Evolutionary conservation across 2,888 invertebrate species (phyloP), one percentile per base, ranked within the genome.

Genomic region (Lysandra coridon): DNA sequence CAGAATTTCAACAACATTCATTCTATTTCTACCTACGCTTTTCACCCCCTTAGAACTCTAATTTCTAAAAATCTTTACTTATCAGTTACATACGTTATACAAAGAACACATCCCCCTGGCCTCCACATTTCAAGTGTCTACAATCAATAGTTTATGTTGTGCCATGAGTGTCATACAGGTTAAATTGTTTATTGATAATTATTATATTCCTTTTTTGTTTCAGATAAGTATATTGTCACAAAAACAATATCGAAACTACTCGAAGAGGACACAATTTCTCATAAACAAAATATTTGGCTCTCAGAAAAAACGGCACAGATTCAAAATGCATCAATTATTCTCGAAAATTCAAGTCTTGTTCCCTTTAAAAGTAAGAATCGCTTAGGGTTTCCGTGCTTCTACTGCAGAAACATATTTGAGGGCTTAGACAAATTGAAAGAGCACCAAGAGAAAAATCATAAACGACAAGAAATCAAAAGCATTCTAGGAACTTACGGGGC

Each of bases 311-410:
- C 84, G 49, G 92, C 89, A 0, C 89, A 89, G 30, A 86, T 92
- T 0, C 80, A 85, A 0, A 93, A 93, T 81, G 87, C 88, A 0
- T 83, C 86, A 0, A 86, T 86, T 0, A 77, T 93, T 4, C 80
- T 93, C 12, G 87, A 89, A 82, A 83, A 85, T 78, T 92, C 91
- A 0, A 93, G 90, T 79, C 86, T 88, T 0, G 90, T 89, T 0
- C 91, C 91, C 0, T 93, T 93, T 82, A 88, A 88, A 80, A 90
- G 91, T 79, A 89, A 89, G 79, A 90, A 87, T 33, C 81, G 90
- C 1, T 82, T 84, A 0, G 93, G 93, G 0, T 90, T 89, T 82
- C 93, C 93, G 0, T 93, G 93, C 78, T 92, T 91, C 83, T 93
- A 90, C 81, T 93, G 93, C 81, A 84, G 90, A 23, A 85, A 84